phyloP scores from a whole-genome alignment of 2,888 invertebrate genomes.

The Eilema depressum region DNA sequence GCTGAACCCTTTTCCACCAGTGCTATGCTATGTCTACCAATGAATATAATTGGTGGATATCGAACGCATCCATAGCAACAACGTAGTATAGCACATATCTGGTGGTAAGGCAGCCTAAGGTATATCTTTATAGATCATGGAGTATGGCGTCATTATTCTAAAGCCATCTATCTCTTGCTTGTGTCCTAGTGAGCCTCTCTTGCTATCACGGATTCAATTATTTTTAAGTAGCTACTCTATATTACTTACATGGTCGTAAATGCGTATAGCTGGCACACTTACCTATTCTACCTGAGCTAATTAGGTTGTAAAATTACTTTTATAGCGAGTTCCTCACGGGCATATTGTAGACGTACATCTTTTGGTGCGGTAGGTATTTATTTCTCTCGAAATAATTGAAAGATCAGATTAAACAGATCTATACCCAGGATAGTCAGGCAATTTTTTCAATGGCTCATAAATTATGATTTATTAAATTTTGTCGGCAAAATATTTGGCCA shows the following conservation, averaged over 20 bases:
- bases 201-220: not conserved
- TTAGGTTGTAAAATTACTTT: slow-evolving; percentile 3
- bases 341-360: not conserved
- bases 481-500: too few species aligned
- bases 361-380: not conserved
- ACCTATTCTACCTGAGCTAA: not conserved
- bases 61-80: too few species aligned
- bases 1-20: too few species aligned
- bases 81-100: too few species aligned
- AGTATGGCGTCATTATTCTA: not conserved
- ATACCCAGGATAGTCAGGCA: not conserved
- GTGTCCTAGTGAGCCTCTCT: not conserved
- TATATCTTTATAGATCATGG: too few species aligned
- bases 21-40: too few species aligned
- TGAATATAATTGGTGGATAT: too few species aligned
- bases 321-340: not conserved
- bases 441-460: too few species aligned
- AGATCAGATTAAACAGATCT: not conserved
- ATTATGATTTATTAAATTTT: too few species aligned
- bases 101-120: too few species aligned
- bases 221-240: not conserved
- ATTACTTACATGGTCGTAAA: not conserved
- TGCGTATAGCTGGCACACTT: not conserved
- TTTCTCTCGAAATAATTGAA: not conserved
- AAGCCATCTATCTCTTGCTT: not conserved